Evolutionary conservation across 2,113 vertebrate species (phyloP).

Genomic region (Laticauda laticaudata): DNA sequence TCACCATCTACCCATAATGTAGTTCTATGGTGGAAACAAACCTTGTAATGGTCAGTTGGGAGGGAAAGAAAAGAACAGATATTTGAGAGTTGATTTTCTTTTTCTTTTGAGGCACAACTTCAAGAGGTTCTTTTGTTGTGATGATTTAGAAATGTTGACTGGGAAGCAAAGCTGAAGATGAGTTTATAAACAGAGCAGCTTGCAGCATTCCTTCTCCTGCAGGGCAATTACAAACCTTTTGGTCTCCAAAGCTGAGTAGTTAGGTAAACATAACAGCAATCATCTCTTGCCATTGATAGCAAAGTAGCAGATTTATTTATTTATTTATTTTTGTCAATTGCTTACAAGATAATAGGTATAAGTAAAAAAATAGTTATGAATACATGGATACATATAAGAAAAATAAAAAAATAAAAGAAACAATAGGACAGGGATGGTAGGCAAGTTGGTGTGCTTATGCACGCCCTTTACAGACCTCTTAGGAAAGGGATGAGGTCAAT

Average conservation of each 20-base stretch:
- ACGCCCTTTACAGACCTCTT: no score
- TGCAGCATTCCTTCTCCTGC: neutral
- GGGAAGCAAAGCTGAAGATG: neutral
- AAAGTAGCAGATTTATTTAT: neutral
- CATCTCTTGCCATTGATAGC: neutral
- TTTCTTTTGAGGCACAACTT: neutral
- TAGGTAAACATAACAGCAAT: neutral
- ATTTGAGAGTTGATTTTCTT: neutral
- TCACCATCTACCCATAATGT: no score
- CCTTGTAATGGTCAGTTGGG: neutral
- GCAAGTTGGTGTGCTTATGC: no score
- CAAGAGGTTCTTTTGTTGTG: no score
- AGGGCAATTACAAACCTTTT: neutral
- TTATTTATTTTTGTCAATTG: no score
- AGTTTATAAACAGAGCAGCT: neutral
- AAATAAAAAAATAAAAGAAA: no score
- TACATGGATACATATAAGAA: no score
- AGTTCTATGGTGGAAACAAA: neutral
- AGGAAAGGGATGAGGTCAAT: no score
- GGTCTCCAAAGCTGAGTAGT: neutral
- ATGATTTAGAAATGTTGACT: neutral
- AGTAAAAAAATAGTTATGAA: no score
- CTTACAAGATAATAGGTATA: no score
- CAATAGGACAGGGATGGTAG: no score
- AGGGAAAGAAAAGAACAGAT: neutral